Percentiles rank a stretch among this genome's conserved stretches.
Evolutionary conservation across 2,888 invertebrate genomes (phyloP).

Genomic region (Iselma pallidipennis): DNA sequence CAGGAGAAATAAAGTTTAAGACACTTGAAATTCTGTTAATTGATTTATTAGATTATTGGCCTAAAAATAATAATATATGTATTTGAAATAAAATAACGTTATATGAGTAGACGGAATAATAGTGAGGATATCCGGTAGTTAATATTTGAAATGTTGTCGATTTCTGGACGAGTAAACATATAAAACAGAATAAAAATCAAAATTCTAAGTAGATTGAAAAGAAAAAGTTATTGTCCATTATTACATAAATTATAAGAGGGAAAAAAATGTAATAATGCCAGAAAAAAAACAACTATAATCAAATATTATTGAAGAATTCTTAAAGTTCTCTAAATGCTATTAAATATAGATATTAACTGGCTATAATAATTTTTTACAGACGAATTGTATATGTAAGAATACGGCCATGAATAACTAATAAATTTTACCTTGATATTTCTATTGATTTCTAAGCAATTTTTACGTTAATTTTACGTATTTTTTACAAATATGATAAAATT

Average conservation of each 20-base stretch:
- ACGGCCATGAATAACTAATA: too few relatives aligned
- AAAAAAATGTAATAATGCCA: too few relatives aligned
- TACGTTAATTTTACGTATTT: too few relatives aligned
- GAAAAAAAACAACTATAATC: too few relatives aligned
- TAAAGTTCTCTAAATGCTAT: too few relatives aligned
- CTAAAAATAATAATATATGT: neutral
- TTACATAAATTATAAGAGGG: neutral
- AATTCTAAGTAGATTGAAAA: neutral
- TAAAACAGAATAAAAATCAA: neutral
- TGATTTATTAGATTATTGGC: neutral
- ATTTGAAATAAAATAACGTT: neutral
- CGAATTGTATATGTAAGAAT: too few relatives aligned
- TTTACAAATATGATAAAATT: too few relatives aligned
- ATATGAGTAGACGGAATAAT: neutral
- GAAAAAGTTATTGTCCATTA: neutral
- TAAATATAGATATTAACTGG: too few relatives aligned
- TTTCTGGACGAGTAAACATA: neutral
- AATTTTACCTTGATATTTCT: too few relatives aligned
- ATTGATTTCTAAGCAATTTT: too few relatives aligned
- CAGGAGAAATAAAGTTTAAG: neutral
- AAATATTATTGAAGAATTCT: too few relatives aligned
- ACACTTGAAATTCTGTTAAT: neutral
- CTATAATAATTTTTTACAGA: too few relatives aligned
- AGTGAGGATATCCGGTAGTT: neutral
- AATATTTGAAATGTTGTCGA: neutral